A percentile compares a stretch with the other conserved stretches of the same genome.
Evolutionary conservation across 1,140 invertebrate species (phyloP).

Genomic region (Nasonia vitripennis): DNA sequence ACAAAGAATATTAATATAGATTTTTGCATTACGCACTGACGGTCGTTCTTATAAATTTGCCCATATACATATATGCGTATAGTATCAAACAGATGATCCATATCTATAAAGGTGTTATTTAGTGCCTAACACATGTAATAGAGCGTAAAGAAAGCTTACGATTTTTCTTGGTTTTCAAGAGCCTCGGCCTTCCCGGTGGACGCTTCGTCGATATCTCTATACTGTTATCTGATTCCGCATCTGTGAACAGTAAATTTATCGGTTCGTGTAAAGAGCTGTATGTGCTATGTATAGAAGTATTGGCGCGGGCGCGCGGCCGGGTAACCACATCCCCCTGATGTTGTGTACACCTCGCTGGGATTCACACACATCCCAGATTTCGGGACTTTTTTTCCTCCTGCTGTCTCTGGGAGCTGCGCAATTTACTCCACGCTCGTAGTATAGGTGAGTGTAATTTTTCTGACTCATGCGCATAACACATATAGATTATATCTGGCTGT

Average conservation of each 20-base stretch:
- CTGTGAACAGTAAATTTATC: slow-evolving; percentile 58
- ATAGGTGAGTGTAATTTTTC: background rate
- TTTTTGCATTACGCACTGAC: no score
- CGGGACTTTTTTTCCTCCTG: background rate
- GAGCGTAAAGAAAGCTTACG: slow-evolving; percentile 56
- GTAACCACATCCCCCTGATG: no score
- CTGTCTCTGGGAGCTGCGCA: background rate
- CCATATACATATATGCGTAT: background rate
- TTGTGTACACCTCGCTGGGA: no score
- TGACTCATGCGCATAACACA: background rate
- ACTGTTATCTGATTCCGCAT: slow-evolving; percentile 72
- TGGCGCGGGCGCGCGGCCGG: no score
- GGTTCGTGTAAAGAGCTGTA: background rate
- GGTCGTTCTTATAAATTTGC: background rate
- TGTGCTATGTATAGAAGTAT: no score
- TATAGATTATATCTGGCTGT: background rate
- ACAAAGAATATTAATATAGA: no score
- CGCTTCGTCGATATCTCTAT: slow-evolving; percentile 68
- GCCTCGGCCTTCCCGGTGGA: slow-evolving; percentile 71
- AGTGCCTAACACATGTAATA: no score
- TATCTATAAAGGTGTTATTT: background rate
- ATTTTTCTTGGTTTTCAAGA: slow-evolving; percentile 67
- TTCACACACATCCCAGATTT: background rate
- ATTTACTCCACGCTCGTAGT: no score
- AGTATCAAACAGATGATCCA: no score